Conservation (phyloP, 30 jellyfish, hydroid and myxozoan species). For the Turritopsis dohrnii region DNA sequence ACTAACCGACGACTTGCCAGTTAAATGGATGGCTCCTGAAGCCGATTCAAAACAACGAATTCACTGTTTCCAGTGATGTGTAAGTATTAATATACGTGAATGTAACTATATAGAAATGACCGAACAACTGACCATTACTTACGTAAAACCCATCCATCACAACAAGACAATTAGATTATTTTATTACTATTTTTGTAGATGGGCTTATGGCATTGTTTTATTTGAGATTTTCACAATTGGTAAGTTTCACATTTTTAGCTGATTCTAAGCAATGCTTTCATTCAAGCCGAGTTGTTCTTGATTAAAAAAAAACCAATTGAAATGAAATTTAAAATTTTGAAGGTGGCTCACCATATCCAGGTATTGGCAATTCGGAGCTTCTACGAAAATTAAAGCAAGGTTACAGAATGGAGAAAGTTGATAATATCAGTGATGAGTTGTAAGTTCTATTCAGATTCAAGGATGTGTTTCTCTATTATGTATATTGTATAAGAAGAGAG, state of each 20-base stretch:
- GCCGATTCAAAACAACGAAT: neutral
- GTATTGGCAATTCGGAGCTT: neutral
- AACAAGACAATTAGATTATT: neutral
- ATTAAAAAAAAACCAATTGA: no score
- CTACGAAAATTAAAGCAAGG: neutral
- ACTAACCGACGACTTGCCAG: conserved; percentile 22
- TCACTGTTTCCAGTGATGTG: neutral
- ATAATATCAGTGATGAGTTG: neutral
- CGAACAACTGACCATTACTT: no score
- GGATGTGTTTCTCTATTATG: no score
- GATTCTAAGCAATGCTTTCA: no score
- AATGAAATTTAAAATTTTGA: no score
- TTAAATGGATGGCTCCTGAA: conserved; percentile 60
- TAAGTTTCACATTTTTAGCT: neutral
- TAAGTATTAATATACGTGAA: neutral
- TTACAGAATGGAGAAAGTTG: neutral
- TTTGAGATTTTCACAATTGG: neutral
- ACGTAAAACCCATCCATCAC: no score
- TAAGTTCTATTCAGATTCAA: neutral
- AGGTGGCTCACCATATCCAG: neutral
- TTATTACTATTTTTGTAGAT: neutral
- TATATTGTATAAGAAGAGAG: no score
- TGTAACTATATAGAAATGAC: no score
- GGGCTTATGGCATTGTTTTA: neutral
- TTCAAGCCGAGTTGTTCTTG: no score